A percentile compares a stretch with the other conserved stretches of the same genome.
These are phyloP conservation scores for Ectemnius lituratus DNA, from an alignment of 2,888 invertebrate genomes.

Conservation along the genomic window DNA sequence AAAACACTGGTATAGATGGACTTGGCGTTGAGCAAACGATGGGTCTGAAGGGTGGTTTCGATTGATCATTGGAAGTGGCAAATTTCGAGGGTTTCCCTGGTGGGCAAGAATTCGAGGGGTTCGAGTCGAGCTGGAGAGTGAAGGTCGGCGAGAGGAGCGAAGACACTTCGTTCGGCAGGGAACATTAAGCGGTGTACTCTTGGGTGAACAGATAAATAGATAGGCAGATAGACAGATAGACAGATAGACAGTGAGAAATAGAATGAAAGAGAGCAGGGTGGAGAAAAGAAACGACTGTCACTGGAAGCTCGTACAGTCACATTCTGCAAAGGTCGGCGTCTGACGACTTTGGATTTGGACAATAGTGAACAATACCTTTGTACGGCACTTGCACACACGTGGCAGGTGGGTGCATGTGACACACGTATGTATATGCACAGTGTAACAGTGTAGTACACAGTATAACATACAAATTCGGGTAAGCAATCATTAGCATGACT, in stretches of 20 bases:
- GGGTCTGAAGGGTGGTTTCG: too few species aligned
- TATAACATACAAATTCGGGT: background rate
- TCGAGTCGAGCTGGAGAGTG: background rate
- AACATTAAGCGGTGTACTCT: constrained; percentile 65
- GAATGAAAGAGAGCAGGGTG: too few species aligned
- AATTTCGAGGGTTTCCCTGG: background rate
- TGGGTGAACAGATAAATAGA: constrained; percentile 60
- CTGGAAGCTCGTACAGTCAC: constrained; percentile 71
- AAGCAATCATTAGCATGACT: background rate
- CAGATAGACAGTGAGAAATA: too few species aligned
- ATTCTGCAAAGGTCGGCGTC: constrained; percentile 71
- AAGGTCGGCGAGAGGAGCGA: constrained; percentile 14
- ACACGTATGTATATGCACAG: background rate
- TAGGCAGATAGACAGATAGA: too few species aligned
- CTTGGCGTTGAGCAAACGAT: too few species aligned
- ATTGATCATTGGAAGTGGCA: too few species aligned
- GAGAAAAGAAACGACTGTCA: constrained; percentile 67
- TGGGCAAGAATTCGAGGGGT: background rate
- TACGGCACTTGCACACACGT: background rate
- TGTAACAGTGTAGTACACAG: background rate
- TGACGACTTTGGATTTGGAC: constrained; percentile 35
- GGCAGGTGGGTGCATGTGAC: background rate
- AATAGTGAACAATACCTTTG: background rate
- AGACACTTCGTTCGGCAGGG: constrained; percentile 37
- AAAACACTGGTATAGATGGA: too few species aligned